Conservation (phyloP, 2,888 invertebrate species). For the Brachynemurus nebulosus region DNA sequence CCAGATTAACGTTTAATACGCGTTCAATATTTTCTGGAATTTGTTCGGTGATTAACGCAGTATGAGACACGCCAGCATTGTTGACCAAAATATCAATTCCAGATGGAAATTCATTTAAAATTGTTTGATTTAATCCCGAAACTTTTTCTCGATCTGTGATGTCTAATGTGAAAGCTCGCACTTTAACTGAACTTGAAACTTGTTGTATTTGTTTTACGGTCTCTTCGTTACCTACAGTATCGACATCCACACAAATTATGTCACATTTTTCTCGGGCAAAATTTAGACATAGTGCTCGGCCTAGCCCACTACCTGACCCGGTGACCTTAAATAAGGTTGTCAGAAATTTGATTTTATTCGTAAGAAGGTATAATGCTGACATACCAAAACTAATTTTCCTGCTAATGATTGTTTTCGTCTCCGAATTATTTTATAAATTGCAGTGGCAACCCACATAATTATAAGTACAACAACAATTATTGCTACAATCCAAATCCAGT, state of each 20-base stretch:
- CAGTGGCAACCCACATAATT: too few relatives aligned
- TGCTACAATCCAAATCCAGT: too few relatives aligned
- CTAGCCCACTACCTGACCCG: slow-evolving; percentile 3
- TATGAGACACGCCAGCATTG: slow-evolving; percentile 81
- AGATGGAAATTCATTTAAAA: slow-evolving; percentile 56
- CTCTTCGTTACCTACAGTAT: not conserved
- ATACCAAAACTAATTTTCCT: too few relatives aligned
- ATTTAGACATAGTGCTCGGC: not conserved
- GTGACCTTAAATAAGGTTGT: too few relatives aligned
- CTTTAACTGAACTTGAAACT: not conserved
- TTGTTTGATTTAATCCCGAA: slow-evolving; percentile 43
- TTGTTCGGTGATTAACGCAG: slow-evolving; percentile 51
- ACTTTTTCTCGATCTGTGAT: slow-evolving; percentile 58
- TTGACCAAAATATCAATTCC: slow-evolving; percentile 69
- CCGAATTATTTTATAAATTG: too few relatives aligned
- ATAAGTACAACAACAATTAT: too few relatives aligned
- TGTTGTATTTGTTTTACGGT: not conserved
- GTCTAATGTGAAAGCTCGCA: slow-evolving; percentile 39
- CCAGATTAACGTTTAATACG: slow-evolving; percentile 59
- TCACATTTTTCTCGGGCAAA: slow-evolving; percentile 5
- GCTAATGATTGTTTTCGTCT: too few relatives aligned
- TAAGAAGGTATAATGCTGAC: too few relatives aligned
- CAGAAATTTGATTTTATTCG: too few relatives aligned
- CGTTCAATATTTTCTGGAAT: slow-evolving; percentile 52
- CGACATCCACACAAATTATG: slow-evolving; percentile 5